Conservation (phyloP, 2,888 invertebrate species). For the Synanthedon vespiformis region DNA sequence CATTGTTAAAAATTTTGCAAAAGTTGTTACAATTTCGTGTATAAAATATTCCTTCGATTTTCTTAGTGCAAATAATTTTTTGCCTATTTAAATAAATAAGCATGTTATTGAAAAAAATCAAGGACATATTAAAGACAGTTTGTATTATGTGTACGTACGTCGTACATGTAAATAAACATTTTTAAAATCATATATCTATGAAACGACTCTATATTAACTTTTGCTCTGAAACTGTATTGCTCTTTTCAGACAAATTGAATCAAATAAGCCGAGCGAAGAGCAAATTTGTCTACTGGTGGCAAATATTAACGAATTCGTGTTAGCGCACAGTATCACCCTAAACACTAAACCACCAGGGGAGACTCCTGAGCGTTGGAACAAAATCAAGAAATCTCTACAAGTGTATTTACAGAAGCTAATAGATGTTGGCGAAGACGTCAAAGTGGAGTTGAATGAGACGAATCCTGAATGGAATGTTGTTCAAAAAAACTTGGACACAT, state of each 20-base stretch:
- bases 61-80: no score
- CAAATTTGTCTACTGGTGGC: conserved; percentile 64
- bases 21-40: no score
- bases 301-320: conserved; percentile 69
- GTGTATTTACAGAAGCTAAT: conserved; percentile 57
- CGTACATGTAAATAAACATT: no score
- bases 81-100: no score
- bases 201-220: no score
- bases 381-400: conserved; percentile 57
- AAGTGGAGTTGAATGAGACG: conserved; percentile 56
- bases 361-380: conserved; percentile 62
- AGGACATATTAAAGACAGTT: no score
- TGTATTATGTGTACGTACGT: no score
- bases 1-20: no score
- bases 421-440: conserved; percentile 62
- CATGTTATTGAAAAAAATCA: no score
- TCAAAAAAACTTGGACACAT: conserved; percentile 53
- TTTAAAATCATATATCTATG: no score
- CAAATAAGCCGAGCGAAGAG: conserved; percentile 37
- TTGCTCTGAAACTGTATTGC: no score
- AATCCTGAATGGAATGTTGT: conserved; percentile 49
- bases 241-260: conserved; percentile 48
- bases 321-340: conserved; percentile 62
- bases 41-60: no score
- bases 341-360: conserved; percentile 64